Base-by-base conservation (phyloP, 2,797 vertebrate genomes). In the Apogon hyalosoma region DNA sequence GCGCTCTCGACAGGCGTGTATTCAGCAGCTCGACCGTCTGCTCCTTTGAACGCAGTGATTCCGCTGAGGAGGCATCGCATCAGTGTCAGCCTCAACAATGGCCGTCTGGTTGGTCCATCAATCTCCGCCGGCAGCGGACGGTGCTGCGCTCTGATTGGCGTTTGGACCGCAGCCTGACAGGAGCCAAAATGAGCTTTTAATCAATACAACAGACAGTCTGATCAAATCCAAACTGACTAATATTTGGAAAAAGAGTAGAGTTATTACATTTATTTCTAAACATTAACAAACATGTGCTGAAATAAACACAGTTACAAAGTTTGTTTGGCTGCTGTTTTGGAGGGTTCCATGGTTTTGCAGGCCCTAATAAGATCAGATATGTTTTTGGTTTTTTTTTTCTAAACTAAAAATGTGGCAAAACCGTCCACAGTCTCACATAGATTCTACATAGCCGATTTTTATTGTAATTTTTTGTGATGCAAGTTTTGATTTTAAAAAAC, bases 41-140 rank as follows among this genome's bases (percentile, higher is more conserved):
- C 80, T 74, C 69, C 77, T 78, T 80, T 80, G 85, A 89, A 89
- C 83, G 82, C 83, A 19, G 65, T 79, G 89, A 85, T 88, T 90
- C 72, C 61, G 73, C 85, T 79, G 73, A 88, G 88, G 86, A 91
- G 83, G 86, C 80, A 87, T 82, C 86, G 77, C 85, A 88, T 90
- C 89, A 87, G 71, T 88, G 88, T 90, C 91, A 91, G 36, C 46
- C 3, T 59, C 63, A 87, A 92, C 90, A 92, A 93, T 84, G 74
- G 82, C 73, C 54, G 82, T 88, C 87, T 89, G 87, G 82, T 90
- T 78, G 90, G 58, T 86, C 87, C 90, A 91, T 92, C 89, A 92
- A 86, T 90, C 88, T 86, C 64, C 78, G 46, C 41, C 84, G 39
- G 60, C 60, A 48, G 68, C 69, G 18, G 43, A 56, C 66, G 9